Base-by-base conservation (phyloP, 2,797 vertebrate species). In the Pygocentrus nattereri region DNA sequence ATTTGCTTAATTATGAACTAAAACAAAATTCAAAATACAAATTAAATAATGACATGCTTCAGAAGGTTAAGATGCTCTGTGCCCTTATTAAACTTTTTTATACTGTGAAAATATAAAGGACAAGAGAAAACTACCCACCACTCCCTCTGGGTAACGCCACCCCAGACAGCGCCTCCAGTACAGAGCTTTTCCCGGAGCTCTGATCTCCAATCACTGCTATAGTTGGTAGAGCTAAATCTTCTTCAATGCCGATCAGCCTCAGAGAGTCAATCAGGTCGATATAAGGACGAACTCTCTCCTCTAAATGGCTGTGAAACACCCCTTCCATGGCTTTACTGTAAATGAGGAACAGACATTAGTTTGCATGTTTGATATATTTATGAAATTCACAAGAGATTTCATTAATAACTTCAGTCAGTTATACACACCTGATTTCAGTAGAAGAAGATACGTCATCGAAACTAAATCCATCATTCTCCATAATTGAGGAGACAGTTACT, bases 151-250 rank as follows among this genome's bases (percentile, higher is more conserved):
- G 95, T 11, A 96, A 91, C 52, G 92, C 27, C 7, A 96, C 88
- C 30, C 95, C 95, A 2, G 95, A 96, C 5, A 96, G 82, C 0
- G 47, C 56, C 18, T 56, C 23, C 16, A 80, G 7, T 4, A 21
- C 30, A 7, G 68, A 70, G 44, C 68, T 70, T 50, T 70, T 70
- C 47, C 68, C 68, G 6, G 68, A 70, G 25, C 68, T 70, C 44
- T 70, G 68, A 83, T 96, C 95, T 73, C 95, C 94, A 0, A 96
- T 94, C 73, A 95, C 95, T 0, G 92, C 92, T 0, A 96, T 94
- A 0, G 92, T 87, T 0, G 94, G 95, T 77, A 96, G 82, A 1
- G 88, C 82, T 79, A 95, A 76, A 19, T 96, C 93, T 69, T 93
- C 90, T 5, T 95, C 93, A 82, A 96, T 83, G 0, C 94, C 94